A percentile compares a stretch with the other conserved stretches of the same genome.
These are phyloP conservation scores for Hipparchia sbordonii DNA, from an alignment of 2,888 invertebrate species.

Conservation along the genomic window DNA sequence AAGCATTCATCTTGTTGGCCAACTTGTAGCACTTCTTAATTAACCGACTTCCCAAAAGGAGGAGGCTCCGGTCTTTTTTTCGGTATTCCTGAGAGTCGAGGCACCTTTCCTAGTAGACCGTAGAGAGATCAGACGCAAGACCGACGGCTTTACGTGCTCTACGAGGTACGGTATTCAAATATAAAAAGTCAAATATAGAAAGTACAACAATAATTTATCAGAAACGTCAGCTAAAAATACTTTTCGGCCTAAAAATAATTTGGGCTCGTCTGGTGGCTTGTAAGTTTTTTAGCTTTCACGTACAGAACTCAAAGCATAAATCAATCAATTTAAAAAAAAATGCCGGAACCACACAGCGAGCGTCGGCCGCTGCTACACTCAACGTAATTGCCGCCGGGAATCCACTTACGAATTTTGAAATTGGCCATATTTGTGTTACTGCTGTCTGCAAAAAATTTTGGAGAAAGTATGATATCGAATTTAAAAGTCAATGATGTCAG, in stretches of 20 bases:
- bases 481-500: not conserved
- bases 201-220: too few relatives aligned
- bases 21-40: too few relatives aligned
- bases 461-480: too few relatives aligned
- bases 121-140: too few relatives aligned
- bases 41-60: too few relatives aligned
- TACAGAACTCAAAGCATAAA: conserved; percentile 9
- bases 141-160: too few relatives aligned
- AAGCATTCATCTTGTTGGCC: too few relatives aligned
- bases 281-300: not conserved
- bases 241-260: not conserved
- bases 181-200: too few relatives aligned
- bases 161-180: too few relatives aligned
- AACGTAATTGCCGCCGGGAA: conserved; percentile 14
- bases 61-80: too few relatives aligned
- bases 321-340: conserved; percentile 1
- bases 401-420: conserved; percentile 6
- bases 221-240: not conserved
- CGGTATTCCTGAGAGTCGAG: too few relatives aligned
- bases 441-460: not conserved
- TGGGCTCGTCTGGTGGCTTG: not conserved
- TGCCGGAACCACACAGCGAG: not conserved
- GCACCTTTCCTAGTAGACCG: too few relatives aligned
- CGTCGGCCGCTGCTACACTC: not conserved
- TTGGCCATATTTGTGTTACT: not conserved